Conservation (phyloP, 53 echinoderm and acorn worm species). For the Antedon mediterranea region DNA sequence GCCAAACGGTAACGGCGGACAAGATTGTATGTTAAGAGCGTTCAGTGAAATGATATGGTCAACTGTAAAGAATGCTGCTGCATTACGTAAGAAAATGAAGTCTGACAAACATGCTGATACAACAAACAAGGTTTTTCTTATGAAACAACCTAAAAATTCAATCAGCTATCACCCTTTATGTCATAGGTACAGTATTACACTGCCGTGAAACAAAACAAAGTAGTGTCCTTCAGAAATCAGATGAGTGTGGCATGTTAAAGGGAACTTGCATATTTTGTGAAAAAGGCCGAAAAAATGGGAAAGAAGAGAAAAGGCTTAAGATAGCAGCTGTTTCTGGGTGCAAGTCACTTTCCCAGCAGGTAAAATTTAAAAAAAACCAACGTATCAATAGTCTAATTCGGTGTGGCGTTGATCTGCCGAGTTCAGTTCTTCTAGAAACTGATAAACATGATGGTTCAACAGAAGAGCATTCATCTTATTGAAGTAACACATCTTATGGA, state of each 20-base stretch:
- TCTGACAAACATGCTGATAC: constrained; percentile 19
- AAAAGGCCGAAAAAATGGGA: constrained; percentile 12
- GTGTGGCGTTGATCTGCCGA: constrained; percentile 23
- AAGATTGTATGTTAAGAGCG: too few species aligned
- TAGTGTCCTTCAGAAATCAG: constrained; percentile 3
- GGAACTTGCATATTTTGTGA: constrained; percentile 28
- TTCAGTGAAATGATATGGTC: too few species aligned
- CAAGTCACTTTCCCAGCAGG: too few species aligned
- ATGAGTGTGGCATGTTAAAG: constrained; percentile 10
- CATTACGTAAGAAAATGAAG: too few species aligned
- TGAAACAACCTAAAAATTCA: neutral
- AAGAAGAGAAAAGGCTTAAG: constrained; percentile 10
- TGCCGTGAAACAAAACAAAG: constrained; percentile 16
- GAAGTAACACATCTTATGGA: neutral
- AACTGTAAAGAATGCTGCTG: too few species aligned
- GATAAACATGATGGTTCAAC: constrained; percentile 18
- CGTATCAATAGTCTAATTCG: neutral
- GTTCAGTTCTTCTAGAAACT: neutral
- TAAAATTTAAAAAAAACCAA: neutral
- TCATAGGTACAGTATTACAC: constrained; percentile 15
- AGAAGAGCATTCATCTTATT: neutral
- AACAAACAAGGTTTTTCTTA: constrained; percentile 1
- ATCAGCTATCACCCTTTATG: constrained; percentile 22
- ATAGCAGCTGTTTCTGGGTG: constrained; percentile 5
- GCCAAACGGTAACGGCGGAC: too few species aligned